phyloP scores from a whole-genome alignment of 2,888 invertebrate genomes.

The Nysson spinosus region DNA sequence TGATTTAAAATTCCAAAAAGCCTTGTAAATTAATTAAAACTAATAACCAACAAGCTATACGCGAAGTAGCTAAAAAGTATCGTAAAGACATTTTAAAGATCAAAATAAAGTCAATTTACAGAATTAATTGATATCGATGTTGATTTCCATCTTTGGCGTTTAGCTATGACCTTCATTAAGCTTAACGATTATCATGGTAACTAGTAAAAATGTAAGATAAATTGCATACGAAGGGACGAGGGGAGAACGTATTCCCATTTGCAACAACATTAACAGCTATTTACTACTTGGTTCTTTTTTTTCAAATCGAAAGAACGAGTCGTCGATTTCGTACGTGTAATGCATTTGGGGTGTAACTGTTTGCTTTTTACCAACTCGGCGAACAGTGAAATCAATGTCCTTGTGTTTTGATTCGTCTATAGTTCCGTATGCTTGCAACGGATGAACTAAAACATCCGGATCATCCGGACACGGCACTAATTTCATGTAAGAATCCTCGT shows the following conservation, averaged over 20 bases:
- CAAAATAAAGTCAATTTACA: too few species aligned
- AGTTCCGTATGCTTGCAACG: constrained; percentile 37
- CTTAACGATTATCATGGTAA: too few species aligned
- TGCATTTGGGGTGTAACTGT: constrained; percentile 31
- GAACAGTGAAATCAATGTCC: constrained; percentile 39
- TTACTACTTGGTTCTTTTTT: constrained; percentile 13
- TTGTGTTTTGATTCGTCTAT: constrained; percentile 32
- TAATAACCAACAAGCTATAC: too few species aligned
- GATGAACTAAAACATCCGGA: constrained; percentile 45
- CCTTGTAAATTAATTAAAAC: too few species aligned
- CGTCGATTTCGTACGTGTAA: constrained; percentile 21
- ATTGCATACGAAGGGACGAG: neutral
- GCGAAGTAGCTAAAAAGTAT: too few species aligned
- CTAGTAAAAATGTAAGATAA: too few species aligned
- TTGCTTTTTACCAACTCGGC: constrained; percentile 44
- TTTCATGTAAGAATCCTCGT: neutral
- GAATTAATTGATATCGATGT: too few species aligned
- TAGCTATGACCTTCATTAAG: too few species aligned
- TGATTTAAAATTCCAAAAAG: too few species aligned
- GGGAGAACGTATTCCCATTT: neutral
- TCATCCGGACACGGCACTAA: constrained; percentile 43
- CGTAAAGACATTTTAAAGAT: too few species aligned
- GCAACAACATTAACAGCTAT: constrained; percentile 1
- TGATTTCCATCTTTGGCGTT: too few species aligned
- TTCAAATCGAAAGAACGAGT: constrained; percentile 42